Conservation (phyloP, 2,797 vertebrate species). For the Pristis pectinata region DNA sequence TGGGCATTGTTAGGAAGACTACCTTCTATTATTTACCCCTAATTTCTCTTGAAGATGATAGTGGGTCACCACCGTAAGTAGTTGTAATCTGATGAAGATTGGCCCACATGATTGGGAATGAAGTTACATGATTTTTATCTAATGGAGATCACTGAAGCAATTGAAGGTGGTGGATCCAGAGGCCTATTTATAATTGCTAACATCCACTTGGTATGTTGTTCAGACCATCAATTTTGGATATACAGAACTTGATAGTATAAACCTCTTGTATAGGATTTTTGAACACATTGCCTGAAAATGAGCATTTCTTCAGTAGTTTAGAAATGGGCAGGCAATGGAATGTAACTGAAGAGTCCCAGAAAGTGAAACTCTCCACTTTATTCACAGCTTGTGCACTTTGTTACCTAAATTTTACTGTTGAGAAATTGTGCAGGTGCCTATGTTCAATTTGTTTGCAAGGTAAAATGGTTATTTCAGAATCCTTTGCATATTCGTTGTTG, state of each 20-base stretch:
- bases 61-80: no score
- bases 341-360: not conserved
- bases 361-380: not conserved
- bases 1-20: no score
- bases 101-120: no score
- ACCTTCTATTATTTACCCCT: no score
- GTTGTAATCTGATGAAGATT: no score
- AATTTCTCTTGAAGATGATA: no score
- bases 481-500: not conserved
- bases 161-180: no score
- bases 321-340: not conserved
- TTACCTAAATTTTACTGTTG: not conserved
- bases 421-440: not conserved
- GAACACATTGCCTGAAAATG: not conserved
- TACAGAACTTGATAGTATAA: not conserved
- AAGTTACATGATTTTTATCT: no score
- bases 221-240: not conserved
- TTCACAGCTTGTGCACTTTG: not conserved
- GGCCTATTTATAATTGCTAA: not conserved
- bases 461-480: not conserved
- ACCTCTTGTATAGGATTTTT: not conserved
- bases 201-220: no score
- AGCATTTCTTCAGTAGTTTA: not conserved
- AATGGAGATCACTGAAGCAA: no score
- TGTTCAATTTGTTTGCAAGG: not conserved